Base-by-base conservation (phyloP, 2,797 vertebrate genomes). In the Gouania willdenowi region DNA sequence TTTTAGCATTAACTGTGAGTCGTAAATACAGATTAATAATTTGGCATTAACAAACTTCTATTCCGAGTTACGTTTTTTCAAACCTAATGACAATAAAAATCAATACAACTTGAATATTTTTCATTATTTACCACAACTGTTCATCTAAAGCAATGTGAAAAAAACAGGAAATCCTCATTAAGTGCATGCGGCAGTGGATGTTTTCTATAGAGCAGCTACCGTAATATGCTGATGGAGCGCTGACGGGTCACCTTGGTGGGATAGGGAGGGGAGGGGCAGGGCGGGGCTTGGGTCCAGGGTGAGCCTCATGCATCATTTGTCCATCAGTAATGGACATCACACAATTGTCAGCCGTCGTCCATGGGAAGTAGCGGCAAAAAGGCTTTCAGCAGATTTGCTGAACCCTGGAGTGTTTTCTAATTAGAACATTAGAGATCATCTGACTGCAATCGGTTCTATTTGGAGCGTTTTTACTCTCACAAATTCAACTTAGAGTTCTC, bases 391-490 rank as follows among this genome's bases (percentile, higher is more conserved):
- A 8, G 51, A 53, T 54, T 75, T 41, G 37, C 31, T 5, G 31
- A 76, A 45, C 28, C 44, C 33, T 23, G 15, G 49, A 77, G 61
- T 52, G 31, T 72, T 72, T 57, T 30, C 59, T 75, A 77, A 84
- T 81, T 71, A 76, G 70, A 65, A 82, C 69, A 71, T 79, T 82
- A 71, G 45, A 51, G 40, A 55, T 69, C 6, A 47, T 55, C 60
- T 84, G 79, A 84, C 81, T 85, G 80, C 79, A 87, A 86, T 87
- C 76, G 83, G 66, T 79, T 71, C 62, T 27, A 44, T 69, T 71
- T 58, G 44, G 52, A 63, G 64, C 45, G 55, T 71, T 58, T 40
- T 58, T 40, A 37, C 45, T 36, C 32, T 31, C 43, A 58, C 46
- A 54, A 35, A 62, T 58, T 30, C 50, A 29, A 22, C 54, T 64